Base-by-base conservation (phyloP, 2,113 vertebrate genomes). In the Hippocampus mohnikei region DNA sequence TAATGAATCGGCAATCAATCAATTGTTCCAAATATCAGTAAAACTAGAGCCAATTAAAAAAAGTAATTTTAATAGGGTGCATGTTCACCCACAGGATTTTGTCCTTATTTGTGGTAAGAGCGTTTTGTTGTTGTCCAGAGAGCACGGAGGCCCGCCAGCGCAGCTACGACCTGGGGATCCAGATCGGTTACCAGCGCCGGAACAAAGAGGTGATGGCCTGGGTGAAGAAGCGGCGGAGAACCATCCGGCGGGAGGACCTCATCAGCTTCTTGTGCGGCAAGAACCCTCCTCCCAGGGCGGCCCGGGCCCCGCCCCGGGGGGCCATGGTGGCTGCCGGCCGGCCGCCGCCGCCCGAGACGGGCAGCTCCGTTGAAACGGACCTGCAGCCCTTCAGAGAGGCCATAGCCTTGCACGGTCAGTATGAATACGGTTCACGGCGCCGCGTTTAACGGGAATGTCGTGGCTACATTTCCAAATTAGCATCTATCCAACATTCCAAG, bases 181-280 rank as follows among this genome's bases (percentile, higher is more conserved):
- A 99, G 86, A 94, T 96, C 79, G 96, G 97, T 79, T 94, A 95
- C 87, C 97, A 98, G 84, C 94, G 97, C 53, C 94, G 95, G 78
- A 98, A 98, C 88, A 98, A 98, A 89, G 97, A 99, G 87, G 95
- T 99, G 75, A 93, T 99, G 80, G 96, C 97, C 63, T 99, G 97
- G 97, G 95, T 96, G 70, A 99, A 98, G 92, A 99, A 99, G 85
- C 95, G 97, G 84, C 91, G 97, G 93, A 95, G 97, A 94, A 98
- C 94, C 78, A 99, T 99, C 88, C 92, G 96, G 37, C 92, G 97
- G 77, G 97, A 99, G 91, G 97, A 99, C 90, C 95, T 99, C 85
- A 99, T 99, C 90, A 98, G 97, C 91, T 99, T 99, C 91, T 91
- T 99, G 44, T 99, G 97, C 90, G 97, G 97, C 82, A 99, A 99